Evolutionary conservation across 1,140 invertebrate species (phyloP).

Genomic region (Pygmarrhopalites habei): DNA sequence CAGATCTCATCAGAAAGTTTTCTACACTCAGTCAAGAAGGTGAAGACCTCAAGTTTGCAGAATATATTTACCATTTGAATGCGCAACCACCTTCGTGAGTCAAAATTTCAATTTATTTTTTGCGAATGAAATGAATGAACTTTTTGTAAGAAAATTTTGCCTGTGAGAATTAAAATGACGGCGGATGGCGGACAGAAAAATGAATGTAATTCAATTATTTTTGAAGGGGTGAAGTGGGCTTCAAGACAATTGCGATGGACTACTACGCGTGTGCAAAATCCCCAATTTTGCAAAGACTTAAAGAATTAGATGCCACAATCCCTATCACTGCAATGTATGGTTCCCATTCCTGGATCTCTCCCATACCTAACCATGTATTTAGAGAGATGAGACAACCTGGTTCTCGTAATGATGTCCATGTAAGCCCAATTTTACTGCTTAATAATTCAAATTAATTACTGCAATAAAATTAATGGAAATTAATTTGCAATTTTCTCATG

Average conservation of each 20-base stretch:
- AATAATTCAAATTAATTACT: not conserved
- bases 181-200: no score
- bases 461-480: conserved; percentile 1
- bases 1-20: conserved; percentile 84
- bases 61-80: no score
- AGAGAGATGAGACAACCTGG: conserved; percentile 56
- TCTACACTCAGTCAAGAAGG: conserved; percentile 61
- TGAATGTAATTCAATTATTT: no score
- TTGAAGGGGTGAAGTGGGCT: conserved; percentile 21
- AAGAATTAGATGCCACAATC: conserved; percentile 57
- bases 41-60: no score
- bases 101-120: conserved; percentile 87
- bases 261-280: conserved; percentile 91
- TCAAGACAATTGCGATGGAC: conserved; percentile 71
- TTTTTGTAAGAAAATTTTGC: no score
- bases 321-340: conserved; percentile 88
- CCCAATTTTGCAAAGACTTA: conserved; percentile 57
- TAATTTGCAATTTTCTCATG: conserved; percentile 3
- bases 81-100: no score
- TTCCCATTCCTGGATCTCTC: conserved; percentile 74
- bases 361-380: conserved; percentile 64
- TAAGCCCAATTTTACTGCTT: no score
- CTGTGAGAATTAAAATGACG: no score
- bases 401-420: conserved; percentile 75
- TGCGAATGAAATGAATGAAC: conserved; percentile 88